Conservation (phyloP, 2,888 invertebrate species). For the Lepidonotus clava region DNA sequence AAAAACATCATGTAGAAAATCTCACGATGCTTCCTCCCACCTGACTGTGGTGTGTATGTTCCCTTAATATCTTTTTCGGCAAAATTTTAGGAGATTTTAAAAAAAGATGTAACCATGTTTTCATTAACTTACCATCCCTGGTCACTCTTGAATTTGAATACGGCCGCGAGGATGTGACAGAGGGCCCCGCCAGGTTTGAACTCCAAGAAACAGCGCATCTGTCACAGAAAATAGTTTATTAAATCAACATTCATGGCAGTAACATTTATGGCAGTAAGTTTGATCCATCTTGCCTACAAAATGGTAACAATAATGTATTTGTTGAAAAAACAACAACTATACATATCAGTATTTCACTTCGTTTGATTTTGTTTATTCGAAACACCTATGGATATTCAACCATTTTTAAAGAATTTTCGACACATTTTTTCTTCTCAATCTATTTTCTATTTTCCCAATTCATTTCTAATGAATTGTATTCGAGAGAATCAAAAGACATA, state of each 20-base stretch:
- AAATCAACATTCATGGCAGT: too few relatives aligned
- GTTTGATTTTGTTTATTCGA: too few relatives aligned
- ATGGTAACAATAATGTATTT: background rate
- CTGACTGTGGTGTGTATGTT: too few relatives aligned
- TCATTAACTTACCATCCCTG: conserved; percentile 86
- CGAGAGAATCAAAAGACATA: background rate
- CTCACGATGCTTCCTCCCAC: too few relatives aligned
- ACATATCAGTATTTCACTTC: too few relatives aligned
- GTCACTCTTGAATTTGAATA: conserved; percentile 97
- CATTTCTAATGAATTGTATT: background rate
- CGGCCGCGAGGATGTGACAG: conserved; percentile 95
- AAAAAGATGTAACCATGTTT: too few relatives aligned
- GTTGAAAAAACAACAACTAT: too few relatives aligned
- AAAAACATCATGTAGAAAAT: too few relatives aligned
- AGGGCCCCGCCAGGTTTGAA: conserved; percentile 96
- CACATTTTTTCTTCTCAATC: background rate
- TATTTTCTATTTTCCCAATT: background rate
- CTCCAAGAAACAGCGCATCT: conserved; percentile 97
- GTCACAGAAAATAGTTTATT: conserved; percentile 73
- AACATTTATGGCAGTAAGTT: background rate
- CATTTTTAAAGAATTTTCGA: too few relatives aligned
- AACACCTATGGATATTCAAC: too few relatives aligned
- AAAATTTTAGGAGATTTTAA: too few relatives aligned
- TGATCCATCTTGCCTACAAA: background rate
- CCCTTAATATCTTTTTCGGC: too few relatives aligned